phyloP scores from a whole-genome alignment of 2,113 vertebrate species.

The Paralichthys olivaceus region DNA sequence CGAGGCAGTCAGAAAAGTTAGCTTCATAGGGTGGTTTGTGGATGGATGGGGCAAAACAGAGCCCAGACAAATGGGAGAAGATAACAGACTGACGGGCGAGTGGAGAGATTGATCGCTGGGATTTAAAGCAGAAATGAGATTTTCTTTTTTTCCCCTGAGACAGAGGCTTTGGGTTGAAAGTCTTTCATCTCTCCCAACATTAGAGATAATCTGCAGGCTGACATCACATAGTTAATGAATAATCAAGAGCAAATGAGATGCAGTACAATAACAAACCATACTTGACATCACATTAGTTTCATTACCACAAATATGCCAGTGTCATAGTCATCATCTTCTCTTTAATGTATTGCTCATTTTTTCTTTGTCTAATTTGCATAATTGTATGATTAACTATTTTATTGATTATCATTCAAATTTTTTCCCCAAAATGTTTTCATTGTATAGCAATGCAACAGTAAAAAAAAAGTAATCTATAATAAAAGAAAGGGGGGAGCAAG shows the following conservation, averaged over 20 bases:
- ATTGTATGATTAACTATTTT: no score
- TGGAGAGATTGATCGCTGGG: conserved; percentile 70
- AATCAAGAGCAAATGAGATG: conserved; percentile 1
- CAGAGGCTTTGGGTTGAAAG: conserved; percentile 39
- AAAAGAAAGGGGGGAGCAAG: no score
- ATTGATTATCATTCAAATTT: no score
- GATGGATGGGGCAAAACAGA: conserved; percentile 72
- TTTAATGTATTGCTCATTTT: not conserved
- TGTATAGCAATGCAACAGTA: no score
- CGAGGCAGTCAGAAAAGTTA: conserved; percentile 60
- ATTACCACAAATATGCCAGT: not conserved
- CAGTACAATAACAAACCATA: not conserved
- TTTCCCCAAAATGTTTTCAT: no score
- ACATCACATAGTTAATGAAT: conserved; percentile 2
- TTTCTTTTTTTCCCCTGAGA: conserved; percentile 40
- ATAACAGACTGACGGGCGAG: conserved; percentile 64
- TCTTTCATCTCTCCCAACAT: conserved; percentile 32
- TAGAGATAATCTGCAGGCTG: conserved; percentile 19
- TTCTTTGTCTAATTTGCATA: not conserved
- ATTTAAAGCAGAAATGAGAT: conserved; percentile 66
- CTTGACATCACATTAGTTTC: no score
- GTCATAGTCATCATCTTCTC: not conserved
- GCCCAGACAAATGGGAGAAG: conserved; percentile 67
- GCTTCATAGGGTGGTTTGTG: conserved; percentile 57
- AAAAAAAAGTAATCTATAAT: no score